These are phyloP conservation scores for Karalla daura DNA, from an alignment of 2,797 vertebrate species.

Conservation along the genomic window DNA sequence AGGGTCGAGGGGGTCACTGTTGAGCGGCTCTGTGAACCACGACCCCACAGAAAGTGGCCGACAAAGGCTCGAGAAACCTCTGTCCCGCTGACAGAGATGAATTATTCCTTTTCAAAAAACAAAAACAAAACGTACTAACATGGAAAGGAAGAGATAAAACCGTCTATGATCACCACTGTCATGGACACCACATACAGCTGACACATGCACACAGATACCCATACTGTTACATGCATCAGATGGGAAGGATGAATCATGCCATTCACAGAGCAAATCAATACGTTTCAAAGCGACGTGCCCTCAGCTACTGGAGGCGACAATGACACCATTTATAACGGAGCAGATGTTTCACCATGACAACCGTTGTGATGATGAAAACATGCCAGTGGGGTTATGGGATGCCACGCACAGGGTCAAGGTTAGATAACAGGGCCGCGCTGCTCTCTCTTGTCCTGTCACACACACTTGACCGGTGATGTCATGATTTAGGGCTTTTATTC, in stretches of 20 bases:
- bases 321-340: conserved; percentile 77
- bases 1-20: conserved; percentile 70
- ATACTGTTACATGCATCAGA: conserved; percentile 9
- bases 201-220: conserved; percentile 29
- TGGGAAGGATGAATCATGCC: conserved; percentile 46
- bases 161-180: conserved; percentile 36
- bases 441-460: conserved; percentile 27
- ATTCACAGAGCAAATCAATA: conserved; percentile 62
- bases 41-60: conserved; percentile 55
- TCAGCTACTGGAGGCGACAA: conserved; percentile 62
- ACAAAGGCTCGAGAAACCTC: conserved; percentile 71
- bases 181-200: conserved; percentile 47
- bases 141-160: conserved; percentile 38
- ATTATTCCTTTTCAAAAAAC: conserved; percentile 44
- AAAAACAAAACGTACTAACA: conserved; percentile 23
- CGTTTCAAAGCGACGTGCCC: conserved; percentile 39
- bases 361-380: conserved; percentile 71
- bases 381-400: conserved; percentile 56
- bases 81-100: conserved; percentile 61
- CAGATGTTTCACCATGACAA: conserved; percentile 85
- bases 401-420: conserved; percentile 61
- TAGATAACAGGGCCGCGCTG: conserved; percentile 49
- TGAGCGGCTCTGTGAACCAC: conserved; percentile 52
- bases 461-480: conserved; percentile 20
- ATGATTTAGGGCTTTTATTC: conserved; percentile 22